Evolutionary conservation across 2,797 vertebrate genomes (phyloP), one percentile per base, ranked within the genome.

Genomic region (Columba guinea): DNA sequence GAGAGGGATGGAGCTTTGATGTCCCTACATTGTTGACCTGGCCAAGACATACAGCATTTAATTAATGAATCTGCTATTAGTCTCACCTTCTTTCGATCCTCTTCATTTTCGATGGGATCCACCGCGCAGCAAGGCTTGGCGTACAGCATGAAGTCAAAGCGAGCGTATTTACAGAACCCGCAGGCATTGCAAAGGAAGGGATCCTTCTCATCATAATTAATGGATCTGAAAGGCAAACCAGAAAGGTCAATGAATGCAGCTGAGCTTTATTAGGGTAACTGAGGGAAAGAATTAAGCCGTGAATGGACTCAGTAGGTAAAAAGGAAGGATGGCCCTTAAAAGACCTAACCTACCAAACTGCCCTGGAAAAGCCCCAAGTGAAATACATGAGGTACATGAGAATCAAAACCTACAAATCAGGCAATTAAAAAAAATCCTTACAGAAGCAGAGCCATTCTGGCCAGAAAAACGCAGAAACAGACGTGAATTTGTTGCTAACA

Each of bases 201-300:
- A 81, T 99, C 99, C 96, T 99, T 99, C 96, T 99, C 99, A 2
- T 99, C 99, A 0, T 99, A 99, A 94, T 99, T 99, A 96, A 99
- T 99, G 39, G 99, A 99, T 90, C 99, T 99, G 87, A 56, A 94
- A 87, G 94, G 83, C 37, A 92, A 78, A 68, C 24, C 75, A 56
- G 41, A 39, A 49, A 80, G 60, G 34, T 51, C 71, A 37, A 11
- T 65, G 63, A 46, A 52, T 8, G 53, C 60, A 87, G 49, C 20
- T 52, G 22, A 87, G 65, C 70, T 84, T 68, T 30, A 30, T 32
- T 32, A 18, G 73, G 30, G 63, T 4, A 62, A 18, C 13, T 1
- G 41, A 39, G 79, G 41, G 26, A 75, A 35, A 13, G 41, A 39
- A 70, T 44, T 4, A 18, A 49, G 24, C 39, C 44, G 19, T 9